A percentile compares a stretch with the other conserved stretches of the same genome.
phyloP scores from a whole-genome alignment of 1,140 invertebrate species.

The Calephelis virginiensis region DNA sequence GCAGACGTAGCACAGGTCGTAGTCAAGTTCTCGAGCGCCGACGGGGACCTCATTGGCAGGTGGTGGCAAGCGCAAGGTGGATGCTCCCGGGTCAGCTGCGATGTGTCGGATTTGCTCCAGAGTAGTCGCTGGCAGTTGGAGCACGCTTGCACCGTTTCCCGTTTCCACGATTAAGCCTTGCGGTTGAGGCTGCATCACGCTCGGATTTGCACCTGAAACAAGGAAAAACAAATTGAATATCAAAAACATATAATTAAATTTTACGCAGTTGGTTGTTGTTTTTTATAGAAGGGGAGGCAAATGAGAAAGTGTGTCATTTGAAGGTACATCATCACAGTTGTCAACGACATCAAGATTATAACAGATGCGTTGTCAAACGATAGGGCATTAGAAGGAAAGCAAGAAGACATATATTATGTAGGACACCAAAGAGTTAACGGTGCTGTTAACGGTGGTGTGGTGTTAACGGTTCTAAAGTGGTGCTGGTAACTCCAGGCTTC shows the following conservation, averaged over 20 bases:
- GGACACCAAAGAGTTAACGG: no score
- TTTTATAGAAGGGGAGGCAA: no score
- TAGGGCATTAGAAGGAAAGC: no score
- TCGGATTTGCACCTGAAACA: constrained; percentile 61
- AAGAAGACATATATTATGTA: no score
- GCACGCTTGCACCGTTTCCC: constrained; percentile 80
- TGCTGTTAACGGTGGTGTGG: no score
- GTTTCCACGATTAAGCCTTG: constrained; percentile 76
- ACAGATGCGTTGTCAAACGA: no score
- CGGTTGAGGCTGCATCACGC: constrained; percentile 57
- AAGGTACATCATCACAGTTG: no score
- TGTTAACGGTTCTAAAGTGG: no score
- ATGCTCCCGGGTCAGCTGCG: constrained; percentile 82
- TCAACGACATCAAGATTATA: no score
- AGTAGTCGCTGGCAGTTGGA: constrained; percentile 82
- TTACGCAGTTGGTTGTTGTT: background rate
- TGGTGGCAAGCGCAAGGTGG: constrained; percentile 82
- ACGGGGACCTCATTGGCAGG: constrained; percentile 62
- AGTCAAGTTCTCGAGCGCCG: constrained; percentile 81
- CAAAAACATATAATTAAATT: background rate
- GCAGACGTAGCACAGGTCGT: constrained; percentile 91
- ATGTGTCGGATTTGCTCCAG: constrained; percentile 84
- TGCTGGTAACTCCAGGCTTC: no score
- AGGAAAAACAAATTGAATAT: constrained; percentile 26
- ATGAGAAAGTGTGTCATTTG: no score